Evolutionary conservation across 30 jellyfish, hydroid and myxozoan species (phyloP), one percentile per base, ranked within the genome.

Genomic region (Haliclystus octoradiatus): DNA sequence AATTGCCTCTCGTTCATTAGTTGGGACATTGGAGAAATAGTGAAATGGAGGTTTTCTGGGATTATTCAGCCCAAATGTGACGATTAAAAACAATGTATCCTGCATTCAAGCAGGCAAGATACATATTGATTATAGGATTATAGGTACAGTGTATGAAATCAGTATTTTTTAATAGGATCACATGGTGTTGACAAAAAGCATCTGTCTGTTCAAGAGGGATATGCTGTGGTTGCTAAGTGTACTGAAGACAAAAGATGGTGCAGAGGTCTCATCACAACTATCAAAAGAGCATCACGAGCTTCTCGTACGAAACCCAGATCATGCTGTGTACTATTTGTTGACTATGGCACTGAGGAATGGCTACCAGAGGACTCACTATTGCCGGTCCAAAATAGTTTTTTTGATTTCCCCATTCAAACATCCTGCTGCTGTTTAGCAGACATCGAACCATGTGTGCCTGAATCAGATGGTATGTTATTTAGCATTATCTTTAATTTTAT

Each of bases 321-420:
- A 33, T 89, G 71, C 68, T 74, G 77, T 26, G 84, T 91, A 14
- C 50, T 91, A 27, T 86, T 75, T 70, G 84, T 91, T 23, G 99
- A 91, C 73, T 91, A 49, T 78, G 99, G 99, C 3, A 82, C 90
- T 69, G 65, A 65, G 19, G 94, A 91, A 66, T 75, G 94, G 95
- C 84, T 68, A 63, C 26, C 49, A 23, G 79, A 32, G 28, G 65
- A 53, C 5, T 40, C 67, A 1, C 50, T 91, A 2, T 77, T 84
- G 40, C 95, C 99, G 3, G 88, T 91, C 22, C 74, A 50, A 14
- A 80, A 76, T 34, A 64, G 62, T 63, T 91, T 91, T 81, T 91
- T 94, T 50, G 89, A 82, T 46, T 33, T 91, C 62, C 99, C 99
- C 24, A 73, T 82, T 83, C 93, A 83, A 74, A 77, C 91, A 9